Base-by-base conservation (phyloP, 2,797 vertebrate species). In the Myotis findleyi region DNA sequence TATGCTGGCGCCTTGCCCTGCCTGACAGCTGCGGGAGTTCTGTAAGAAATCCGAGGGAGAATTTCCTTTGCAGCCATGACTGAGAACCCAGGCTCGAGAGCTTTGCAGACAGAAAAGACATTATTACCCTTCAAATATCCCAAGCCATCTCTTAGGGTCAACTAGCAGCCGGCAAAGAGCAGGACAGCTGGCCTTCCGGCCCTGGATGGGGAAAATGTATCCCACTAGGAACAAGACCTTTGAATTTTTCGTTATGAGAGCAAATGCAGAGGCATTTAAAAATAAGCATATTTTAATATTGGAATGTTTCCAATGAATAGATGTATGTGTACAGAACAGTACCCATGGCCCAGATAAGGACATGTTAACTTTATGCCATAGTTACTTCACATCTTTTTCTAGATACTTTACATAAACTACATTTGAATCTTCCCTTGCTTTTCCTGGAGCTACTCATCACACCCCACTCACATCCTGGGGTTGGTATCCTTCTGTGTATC, bases 11-110 rank as follows among this genome's bases (percentile, higher is more conserved):
- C 33, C 49, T 21, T 87, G 96, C 96, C 94, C 93, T 79, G 94
- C 92, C 92, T 94, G 90, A 97, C 96, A 97, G 97, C 95, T 96
- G 96, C 95, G 92, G 94, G 93, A 93, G 93, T 85, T 94, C 97
- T 96, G 97, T 86, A 93, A 94, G 93, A 91, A 96, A 96, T 87
- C 92, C 4, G 81, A 96, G 96, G 93, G 95, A 95, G 96, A 96
- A 89, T 97, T 96, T 97, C 93, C 95, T 97, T 72, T 95, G 96
- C 95, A 93, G 95, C 95, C 96, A 89, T 96, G 90, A 92, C 94
- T 87, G 96, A 92, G 87, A 94, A 92, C 77, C 59, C 72, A 68
- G 95, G 97, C 97, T 96, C 96, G 94, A 97, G 95, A 96, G 96
- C 87, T 96, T 87, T 97, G 93, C 83, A 90, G 92, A 92, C 90